Evolutionary conservation across 2,888 invertebrate species (phyloP).

Genomic region (Lithophane socia): DNA sequence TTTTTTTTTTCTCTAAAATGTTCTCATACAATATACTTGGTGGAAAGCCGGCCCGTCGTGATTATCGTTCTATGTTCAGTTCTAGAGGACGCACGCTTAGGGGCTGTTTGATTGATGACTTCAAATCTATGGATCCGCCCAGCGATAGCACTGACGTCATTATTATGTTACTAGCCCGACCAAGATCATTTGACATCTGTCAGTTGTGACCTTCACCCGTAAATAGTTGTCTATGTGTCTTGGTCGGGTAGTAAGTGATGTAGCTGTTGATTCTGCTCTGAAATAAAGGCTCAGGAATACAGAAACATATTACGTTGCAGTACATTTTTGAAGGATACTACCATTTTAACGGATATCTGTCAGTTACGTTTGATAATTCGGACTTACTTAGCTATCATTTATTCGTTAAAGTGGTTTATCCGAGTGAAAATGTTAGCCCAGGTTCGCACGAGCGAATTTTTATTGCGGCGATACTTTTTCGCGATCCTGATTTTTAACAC

Average conservation of each 20-base stretch:
- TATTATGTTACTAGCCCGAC: constrained; percentile 18
- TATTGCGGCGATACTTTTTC: too few species aligned
- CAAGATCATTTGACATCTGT: constrained; percentile 6
- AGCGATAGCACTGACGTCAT: constrained; percentile 60
- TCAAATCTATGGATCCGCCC: constrained; percentile 89
- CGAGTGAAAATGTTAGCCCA: background rate
- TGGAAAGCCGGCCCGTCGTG: constrained; percentile 86
- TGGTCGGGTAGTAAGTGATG: constrained; percentile 27
- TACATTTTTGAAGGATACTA: constrained; percentile 1
- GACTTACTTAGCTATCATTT: background rate
- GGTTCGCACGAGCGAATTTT: too few species aligned
- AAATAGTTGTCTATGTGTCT: constrained; percentile 12
- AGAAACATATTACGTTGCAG: background rate
- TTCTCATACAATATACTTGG: constrained; percentile 68
- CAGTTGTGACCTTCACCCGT: background rate
- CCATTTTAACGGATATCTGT: constrained; percentile 11
- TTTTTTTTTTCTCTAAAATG: constrained; percentile 46
- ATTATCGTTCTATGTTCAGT: constrained; percentile 86
- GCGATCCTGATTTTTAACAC: too few species aligned
- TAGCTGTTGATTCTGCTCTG: constrained; percentile 66
- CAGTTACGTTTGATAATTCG: background rate
- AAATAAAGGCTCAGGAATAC: constrained; percentile 48
- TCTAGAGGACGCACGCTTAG: constrained; percentile 87
- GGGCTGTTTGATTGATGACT: constrained; percentile 89
- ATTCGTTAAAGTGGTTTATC: constrained; percentile 26